Evolutionary conservation across 2,113 vertebrate genomes (phyloP), one percentile per base, ranked within the genome.

Genomic region (Rhagologus leucostigma): DNA sequence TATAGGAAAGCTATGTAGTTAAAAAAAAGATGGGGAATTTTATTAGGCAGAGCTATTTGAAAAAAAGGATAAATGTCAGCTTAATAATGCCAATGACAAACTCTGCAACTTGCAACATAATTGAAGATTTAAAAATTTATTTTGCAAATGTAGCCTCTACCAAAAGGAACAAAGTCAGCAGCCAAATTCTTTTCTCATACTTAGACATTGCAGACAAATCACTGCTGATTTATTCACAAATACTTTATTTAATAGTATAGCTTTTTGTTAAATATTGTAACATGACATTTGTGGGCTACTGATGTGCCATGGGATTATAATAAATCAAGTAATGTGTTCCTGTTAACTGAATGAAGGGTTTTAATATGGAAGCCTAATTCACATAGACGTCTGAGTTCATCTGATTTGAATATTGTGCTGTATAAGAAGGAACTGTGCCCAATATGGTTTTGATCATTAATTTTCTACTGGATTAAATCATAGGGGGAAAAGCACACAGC

Each of bases 41-140:
- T 97, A 93, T 97, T 97, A 97, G 91, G 91, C 85, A 96, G 52
- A 93, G 16, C 83, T 95, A 85, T 97, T 97, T 90, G 53, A 94
- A 90, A 62, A 94, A 97, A 93, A 94, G 71, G 60, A 87, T 96
- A 87, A 86, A 82, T 92, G 76, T 92, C 88, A 78, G 27, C 30
- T 50, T 94, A 81, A 80, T 80, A 90, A 95, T 88, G 39, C 41
- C 74, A 77, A 24, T 73, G 82, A 89, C 73, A 96, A 94, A 93
- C 89, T 76, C 60, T 87, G 42, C 82, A 87, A 84, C 93, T 92
- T 88, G 81, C 63, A 92, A 69, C 82, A 37, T 95, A 95, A 97
- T 47, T 95, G 63, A 69, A 89, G 49, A 74, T 85, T 81, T 95
- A 30, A 71, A 81, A 83, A 56, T 53, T 14, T 64, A 23, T 87